Conservation (phyloP, 2,113 vertebrate genomes). For the Odocoileus hemionus region DNA sequence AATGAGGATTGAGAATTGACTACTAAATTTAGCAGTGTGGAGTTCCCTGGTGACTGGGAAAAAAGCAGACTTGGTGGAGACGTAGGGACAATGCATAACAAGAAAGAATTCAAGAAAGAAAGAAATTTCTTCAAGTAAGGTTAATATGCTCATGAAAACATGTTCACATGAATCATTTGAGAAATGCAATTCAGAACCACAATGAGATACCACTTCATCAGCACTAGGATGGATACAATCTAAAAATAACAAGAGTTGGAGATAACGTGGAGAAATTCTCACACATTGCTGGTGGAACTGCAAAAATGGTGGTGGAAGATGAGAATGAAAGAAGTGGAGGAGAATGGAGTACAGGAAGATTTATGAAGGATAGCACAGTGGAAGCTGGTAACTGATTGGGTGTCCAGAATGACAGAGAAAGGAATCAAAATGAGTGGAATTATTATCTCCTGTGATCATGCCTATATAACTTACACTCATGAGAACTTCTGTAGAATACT, state of each 20-base stretch:
- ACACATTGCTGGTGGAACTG: not conserved
- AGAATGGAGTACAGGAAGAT: not conserved
- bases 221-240: not conserved
- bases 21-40: not conserved
- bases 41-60: not conserved
- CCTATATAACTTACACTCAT: not conserved
- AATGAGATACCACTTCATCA: not conserved
- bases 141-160: not conserved
- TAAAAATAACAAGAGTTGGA: not conserved
- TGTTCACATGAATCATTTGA: not conserved
- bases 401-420: not conserved
- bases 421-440: not conserved
- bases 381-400: not conserved
- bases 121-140: not conserved
- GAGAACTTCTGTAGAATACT: not conserved
- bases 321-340: not conserved
- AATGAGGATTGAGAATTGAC: not conserved
- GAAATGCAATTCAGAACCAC: not conserved
- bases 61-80: not conserved
- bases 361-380: not conserved
- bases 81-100: not conserved
- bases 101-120: not conserved
- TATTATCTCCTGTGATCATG: not conserved
- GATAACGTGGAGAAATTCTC: not conserved
- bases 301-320: not conserved